A percentile compares a stretch with the other conserved stretches of the same genome.
Conservation (phyloP, 2,113 vertebrate species). For the Cinclus mexicanus region DNA sequence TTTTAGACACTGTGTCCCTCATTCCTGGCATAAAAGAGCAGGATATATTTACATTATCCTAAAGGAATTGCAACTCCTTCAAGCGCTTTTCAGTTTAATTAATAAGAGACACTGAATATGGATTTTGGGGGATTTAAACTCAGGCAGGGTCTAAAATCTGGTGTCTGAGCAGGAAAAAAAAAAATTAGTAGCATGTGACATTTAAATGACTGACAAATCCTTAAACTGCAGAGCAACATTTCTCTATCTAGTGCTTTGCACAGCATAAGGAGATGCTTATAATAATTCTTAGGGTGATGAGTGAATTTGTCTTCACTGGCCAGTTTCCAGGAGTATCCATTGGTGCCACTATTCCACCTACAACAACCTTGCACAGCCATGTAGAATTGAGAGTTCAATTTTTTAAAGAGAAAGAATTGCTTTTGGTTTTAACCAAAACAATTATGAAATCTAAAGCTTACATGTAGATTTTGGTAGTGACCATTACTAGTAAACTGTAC, state of each 20-base stretch:
- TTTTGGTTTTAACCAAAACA: constrained; percentile 8
- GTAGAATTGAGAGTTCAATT: background rate
- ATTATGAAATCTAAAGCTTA: background rate
- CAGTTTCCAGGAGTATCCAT: background rate
- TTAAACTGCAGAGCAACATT: background rate
- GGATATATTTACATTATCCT: background rate
- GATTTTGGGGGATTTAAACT: background rate
- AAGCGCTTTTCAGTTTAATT: background rate
- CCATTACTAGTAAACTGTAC: background rate
- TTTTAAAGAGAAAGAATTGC: background rate
- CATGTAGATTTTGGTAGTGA: background rate
- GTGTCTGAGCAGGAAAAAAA: background rate
- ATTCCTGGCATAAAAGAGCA: background rate
- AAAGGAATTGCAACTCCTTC: background rate
- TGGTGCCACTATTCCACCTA: background rate
- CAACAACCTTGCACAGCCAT: background rate
- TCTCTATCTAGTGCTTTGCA: background rate
- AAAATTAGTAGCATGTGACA: background rate
- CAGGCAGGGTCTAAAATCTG: background rate
- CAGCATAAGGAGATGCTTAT: background rate
- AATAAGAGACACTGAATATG: background rate
- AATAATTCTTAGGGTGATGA: background rate
- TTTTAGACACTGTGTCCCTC: background rate
- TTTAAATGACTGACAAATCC: background rate
- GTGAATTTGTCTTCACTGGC: background rate